Evolutionary conservation across 2,113 vertebrate species (phyloP), one percentile per base, ranked within the genome.

Genomic region (Alethe castanea): DNA sequence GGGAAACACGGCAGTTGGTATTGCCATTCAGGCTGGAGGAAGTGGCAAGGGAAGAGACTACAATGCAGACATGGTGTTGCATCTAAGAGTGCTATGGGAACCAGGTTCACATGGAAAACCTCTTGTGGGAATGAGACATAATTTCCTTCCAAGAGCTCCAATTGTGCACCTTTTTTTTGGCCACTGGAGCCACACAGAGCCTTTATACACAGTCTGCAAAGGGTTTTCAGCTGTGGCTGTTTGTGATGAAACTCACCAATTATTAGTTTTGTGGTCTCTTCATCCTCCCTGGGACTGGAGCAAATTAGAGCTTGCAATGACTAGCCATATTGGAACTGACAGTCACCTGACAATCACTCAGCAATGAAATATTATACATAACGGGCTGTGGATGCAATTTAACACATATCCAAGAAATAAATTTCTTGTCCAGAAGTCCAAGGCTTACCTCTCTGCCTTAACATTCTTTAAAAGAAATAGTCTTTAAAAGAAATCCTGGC

Each of bases 61-160:
- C 35, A 15, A 6, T 6, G 18, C 22, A 74, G 38, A 33, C 5
- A 4, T 31, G 11, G 23, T 0, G 0, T 10, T 76, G 40, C 20
- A 26, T 56, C 26, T 54, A 35, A 59, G 60, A 29, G 9, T 47
- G 31, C 22, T 23, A 19, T 0, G 1, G 69, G 36, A 84, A 31
- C 4, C 11, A 56, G 23, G 17, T 57, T 74, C 52, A 47, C 8
- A 24, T 1, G 2, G 17, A 81, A 92, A 73, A 36, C 19, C 11
- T 67, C 19, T 56, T 40, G 20, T 44, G 36, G 26, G 25, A 81
- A 67, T 67, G 6, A 40, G 44, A 18, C 24, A 76, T 20, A 0
- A 42, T 31, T 81, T 87, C 8, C 17, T 74, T 88, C 23, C 38
- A 70, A n/a, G 29, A 48, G 4, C 45, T 65, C 54, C 33, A 12